These are phyloP conservation scores for Lota lota DNA, from an alignment of 2,113 vertebrate species.

Conservation along the genomic window DNA sequence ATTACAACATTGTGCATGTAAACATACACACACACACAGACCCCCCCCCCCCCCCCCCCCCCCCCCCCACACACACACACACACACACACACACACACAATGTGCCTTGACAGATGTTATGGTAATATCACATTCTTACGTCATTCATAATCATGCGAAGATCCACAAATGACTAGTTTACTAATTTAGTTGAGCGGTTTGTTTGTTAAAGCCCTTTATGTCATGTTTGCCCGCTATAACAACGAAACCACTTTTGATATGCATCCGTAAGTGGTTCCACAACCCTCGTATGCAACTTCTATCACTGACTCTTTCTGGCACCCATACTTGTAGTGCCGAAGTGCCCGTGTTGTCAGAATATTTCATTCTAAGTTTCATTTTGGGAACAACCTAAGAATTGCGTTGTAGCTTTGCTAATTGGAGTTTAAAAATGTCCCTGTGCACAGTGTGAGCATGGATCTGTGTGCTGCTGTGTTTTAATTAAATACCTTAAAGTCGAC, in stretches of 20 bases:
- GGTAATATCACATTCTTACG: constrained; percentile 25
- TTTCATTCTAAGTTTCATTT: constrained; percentile 36
- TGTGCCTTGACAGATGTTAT: constrained; percentile 66
- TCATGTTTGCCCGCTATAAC: not conserved
- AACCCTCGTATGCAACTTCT: no score
- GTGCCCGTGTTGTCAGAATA: constrained; percentile 43
- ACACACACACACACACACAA: constrained; percentile 37
- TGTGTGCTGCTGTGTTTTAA: constrained; percentile 59
- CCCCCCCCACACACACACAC: not conserved
- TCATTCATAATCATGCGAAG: not conserved
- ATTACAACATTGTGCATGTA: not conserved
- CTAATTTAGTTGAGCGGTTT: no score
- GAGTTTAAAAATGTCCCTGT: constrained; percentile 61
- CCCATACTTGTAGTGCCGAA: constrained; percentile 31
- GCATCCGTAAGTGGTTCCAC: no score
- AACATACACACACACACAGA: constrained; percentile 4
- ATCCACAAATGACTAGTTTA: no score
- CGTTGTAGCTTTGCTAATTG: constrained; percentile 69
- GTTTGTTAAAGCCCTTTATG: no score
- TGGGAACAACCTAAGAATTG: constrained; percentile 57
- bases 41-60: not conserved
- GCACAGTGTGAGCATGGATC: constrained; percentile 68
- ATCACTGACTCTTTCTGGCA: constrained; percentile 13
- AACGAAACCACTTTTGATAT: not conserved
- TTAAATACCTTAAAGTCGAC: constrained; percentile 47